Conservation (phyloP, 1,140 invertebrate genomes). For the Polyergus mexicanus region DNA sequence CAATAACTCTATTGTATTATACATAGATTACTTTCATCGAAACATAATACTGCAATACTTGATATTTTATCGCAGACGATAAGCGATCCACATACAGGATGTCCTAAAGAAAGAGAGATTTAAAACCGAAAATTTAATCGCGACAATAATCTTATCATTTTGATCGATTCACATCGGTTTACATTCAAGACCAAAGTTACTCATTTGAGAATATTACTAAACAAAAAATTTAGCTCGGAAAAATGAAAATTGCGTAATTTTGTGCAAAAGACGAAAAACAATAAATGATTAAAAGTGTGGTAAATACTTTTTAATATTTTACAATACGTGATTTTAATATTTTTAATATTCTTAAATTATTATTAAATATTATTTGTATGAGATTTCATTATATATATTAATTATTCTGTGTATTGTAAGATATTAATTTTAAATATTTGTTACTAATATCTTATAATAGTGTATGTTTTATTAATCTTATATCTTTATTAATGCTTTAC, state of each 20-base stretch:
- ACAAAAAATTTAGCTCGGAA: not conserved
- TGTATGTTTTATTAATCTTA: not conserved
- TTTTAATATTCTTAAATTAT: conserved; percentile 45
- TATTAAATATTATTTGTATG: not conserved
- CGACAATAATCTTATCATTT: conserved; percentile 18
- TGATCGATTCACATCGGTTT: conserved; percentile 15
- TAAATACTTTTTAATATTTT: not conserved
- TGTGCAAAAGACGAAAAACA: not conserved
- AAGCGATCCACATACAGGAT: not conserved
- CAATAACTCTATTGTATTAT: conserved; percentile 21
- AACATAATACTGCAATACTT: not conserved
- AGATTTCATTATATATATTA: not conserved
- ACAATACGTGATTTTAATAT: not conserved
- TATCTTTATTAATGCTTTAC: not conserved
- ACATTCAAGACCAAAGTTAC: not conserved
- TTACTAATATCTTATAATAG: not conserved
- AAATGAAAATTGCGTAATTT: not conserved
- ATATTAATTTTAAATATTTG: not conserved
- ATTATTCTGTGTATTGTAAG: too few species aligned
- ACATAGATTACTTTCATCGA: conserved; percentile 1
- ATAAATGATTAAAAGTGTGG: not conserved
- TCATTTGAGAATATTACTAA: not conserved
- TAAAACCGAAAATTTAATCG: not conserved
- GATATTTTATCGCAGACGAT: conserved; percentile 9
- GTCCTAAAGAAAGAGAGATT: not conserved